Conservation (phyloP, 64 coral and sea anemone species). For the Pachyseris speciosa region DNA sequence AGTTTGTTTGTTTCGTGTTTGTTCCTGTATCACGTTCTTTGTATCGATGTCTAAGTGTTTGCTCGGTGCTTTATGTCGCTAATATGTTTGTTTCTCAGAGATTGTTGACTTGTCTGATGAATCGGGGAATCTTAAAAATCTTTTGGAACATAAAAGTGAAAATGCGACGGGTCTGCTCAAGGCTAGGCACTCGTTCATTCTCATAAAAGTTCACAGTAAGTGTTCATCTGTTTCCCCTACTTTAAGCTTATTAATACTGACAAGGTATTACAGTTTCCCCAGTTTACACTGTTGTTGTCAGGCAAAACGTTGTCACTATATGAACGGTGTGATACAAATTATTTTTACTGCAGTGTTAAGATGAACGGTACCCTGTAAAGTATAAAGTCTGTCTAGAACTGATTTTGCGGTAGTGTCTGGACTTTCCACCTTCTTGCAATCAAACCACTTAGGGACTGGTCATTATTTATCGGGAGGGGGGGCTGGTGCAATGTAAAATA, state of each 20-base stretch:
- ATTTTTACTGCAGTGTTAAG: no score
- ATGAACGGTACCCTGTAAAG: no score
- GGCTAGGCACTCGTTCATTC: conserved; percentile 70
- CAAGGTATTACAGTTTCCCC: no score
- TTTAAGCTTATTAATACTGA: background rate
- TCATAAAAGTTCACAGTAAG: conserved; percentile 93
- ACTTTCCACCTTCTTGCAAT: no score
- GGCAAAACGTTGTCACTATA: background rate
- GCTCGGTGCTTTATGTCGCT: background rate
- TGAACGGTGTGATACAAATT: no score
- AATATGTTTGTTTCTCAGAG: conserved; percentile 51
- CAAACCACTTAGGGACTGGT: no score
- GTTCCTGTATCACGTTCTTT: background rate
- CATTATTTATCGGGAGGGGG: no score
- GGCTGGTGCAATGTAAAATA: no score
- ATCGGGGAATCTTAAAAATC: conserved; percentile 80
- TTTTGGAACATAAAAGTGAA: conserved; percentile 64
- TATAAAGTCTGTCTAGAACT: no score
- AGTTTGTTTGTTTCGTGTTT: conserved; percentile 16
- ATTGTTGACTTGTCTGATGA: conserved; percentile 90
- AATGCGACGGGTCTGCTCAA: conserved; percentile 77
- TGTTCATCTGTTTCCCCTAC: background rate
- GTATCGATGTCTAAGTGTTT: background rate
- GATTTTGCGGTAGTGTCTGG: no score
- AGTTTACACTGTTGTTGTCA: background rate